phyloP scores from a whole-genome alignment of 2,113 vertebrate species.

The Datnioides undecimradiatus region DNA sequence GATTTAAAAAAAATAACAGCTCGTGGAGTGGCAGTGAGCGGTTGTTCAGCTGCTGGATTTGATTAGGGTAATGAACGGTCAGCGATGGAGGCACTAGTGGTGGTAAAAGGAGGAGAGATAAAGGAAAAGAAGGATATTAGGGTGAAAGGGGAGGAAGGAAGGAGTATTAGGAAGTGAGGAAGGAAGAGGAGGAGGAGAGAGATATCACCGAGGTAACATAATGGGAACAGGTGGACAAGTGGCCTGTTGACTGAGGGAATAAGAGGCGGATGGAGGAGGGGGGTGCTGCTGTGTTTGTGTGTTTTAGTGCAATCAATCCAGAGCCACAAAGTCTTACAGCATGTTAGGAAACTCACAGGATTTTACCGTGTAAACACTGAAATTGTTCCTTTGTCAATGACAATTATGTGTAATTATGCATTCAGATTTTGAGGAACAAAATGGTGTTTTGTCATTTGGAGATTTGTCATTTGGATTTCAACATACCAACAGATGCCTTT shows the following conservation, averaged over 20 bases:
- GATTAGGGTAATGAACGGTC: constrained; percentile 98
- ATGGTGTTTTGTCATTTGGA: too few relatives aligned
- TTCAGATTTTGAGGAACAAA: background rate
- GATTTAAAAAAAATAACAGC: constrained; percentile 89
- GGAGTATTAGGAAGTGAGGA: constrained; percentile 39
- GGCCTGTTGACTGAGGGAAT: constrained; percentile 66
- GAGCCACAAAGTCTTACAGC: constrained; percentile 14
- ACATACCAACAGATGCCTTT: background rate
- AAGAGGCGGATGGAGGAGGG: constrained; percentile 27
- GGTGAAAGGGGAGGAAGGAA: constrained; percentile 81
- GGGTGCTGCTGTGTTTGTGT: constrained; percentile 51
- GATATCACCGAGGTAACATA: constrained; percentile 67
- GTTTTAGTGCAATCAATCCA: constrained; percentile 30
- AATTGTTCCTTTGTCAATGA: background rate
- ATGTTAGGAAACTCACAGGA: background rate
- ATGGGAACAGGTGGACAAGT: constrained; percentile 75
- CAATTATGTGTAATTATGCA: background rate
- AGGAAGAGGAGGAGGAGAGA: constrained; percentile 33
- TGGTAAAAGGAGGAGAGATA: constrained; percentile 70
- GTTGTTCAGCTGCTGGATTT: constrained; percentile 98
- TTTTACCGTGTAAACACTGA: constrained; percentile 12
- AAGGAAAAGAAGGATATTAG: constrained; percentile 73
- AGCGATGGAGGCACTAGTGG: constrained; percentile 62
- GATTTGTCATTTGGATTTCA: background rate
- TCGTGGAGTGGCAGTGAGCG: constrained; percentile 92